A percentile compares a stretch with the other conserved stretches of the same genome.
Evolutionary conservation across 2,113 vertebrate genomes (phyloP).

Genomic region (Synchiropus splendidus): DNA sequence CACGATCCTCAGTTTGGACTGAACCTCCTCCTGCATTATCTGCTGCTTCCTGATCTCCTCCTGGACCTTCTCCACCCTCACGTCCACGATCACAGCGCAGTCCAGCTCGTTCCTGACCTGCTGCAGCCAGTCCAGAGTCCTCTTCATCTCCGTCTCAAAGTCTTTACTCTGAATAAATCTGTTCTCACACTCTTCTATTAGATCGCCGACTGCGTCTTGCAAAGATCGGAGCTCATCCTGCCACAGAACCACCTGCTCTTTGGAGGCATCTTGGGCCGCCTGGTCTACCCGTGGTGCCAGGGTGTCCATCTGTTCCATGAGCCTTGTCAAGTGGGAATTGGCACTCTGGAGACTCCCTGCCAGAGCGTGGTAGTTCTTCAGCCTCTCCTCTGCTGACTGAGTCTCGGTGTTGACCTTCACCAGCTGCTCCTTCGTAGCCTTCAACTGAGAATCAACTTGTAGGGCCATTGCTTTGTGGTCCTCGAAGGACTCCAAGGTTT

Average conservation of each 20-base stretch:
- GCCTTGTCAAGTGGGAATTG: slow-evolving; percentile 72
- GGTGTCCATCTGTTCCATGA: slow-evolving; percentile 79
- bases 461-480: slow-evolving; percentile 77
- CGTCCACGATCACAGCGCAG: slow-evolving; percentile 72
- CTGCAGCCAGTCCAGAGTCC: slow-evolving; percentile 83
- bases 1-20: slow-evolving; percentile 87
- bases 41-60: slow-evolving; percentile 92
- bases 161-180: slow-evolving; percentile 78
- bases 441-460: slow-evolving; percentile 74
- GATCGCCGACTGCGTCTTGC: slow-evolving; percentile 71
- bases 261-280: slow-evolving; percentile 68
- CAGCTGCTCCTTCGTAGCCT: slow-evolving; percentile 71
- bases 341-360: slow-evolving; percentile 82
- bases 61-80: slow-evolving; percentile 81
- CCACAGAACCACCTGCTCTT: slow-evolving; percentile 75
- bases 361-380: slow-evolving; percentile 84
- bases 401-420: slow-evolving; percentile 81
- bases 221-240: slow-evolving; percentile 78
- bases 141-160: slow-evolving; percentile 86
- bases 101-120: slow-evolving; percentile 75
- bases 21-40: slow-evolving; percentile 91
- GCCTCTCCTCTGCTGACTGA: slow-evolving; percentile 82
- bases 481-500: slow-evolving; percentile 73
- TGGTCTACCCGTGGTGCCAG: slow-evolving; percentile 77
- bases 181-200: slow-evolving; percentile 83